Evolutionary conservation across 30 jellyfish, hydroid and myxozoan species (phyloP).

Genomic region (Pseudorhiza aurosa): DNA sequence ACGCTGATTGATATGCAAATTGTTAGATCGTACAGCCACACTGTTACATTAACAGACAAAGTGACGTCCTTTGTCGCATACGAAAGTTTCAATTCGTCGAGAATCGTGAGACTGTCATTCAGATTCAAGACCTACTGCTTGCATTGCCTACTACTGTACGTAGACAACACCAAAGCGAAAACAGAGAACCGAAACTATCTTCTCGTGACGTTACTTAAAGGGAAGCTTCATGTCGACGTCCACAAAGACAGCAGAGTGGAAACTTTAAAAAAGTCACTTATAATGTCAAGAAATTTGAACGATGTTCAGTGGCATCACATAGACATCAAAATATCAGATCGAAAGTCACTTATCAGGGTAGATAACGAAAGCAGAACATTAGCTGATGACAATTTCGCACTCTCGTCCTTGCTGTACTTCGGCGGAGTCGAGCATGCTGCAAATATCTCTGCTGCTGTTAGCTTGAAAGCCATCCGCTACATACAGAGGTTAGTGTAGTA

Average conservation of each 20-base stretch:
- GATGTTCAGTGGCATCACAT: conserved; percentile 80
- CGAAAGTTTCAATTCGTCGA: conserved; percentile 54
- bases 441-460: neutral
- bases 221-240: conserved; percentile 49
- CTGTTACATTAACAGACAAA: conserved; percentile 47
- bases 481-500: conserved; percentile 35
- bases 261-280: conserved; percentile 20
- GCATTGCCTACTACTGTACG: conserved; percentile 60
- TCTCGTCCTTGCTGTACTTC: conserved; percentile 31
- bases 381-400: neutral
- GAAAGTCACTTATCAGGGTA: neutral
- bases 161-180: conserved; percentile 48
- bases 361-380: conserved; percentile 27
- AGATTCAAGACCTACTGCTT: conserved; percentile 72
- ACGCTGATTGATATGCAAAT: conserved; percentile 1
- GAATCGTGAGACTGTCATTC: conserved; percentile 20
- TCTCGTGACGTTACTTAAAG: conserved; percentile 27
- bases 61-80: conserved; percentile 55
- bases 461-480: neutral
- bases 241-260: conserved; percentile 24
- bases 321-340: conserved; percentile 18
- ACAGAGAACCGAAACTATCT: conserved; percentile 18
- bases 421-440: conserved; percentile 52
- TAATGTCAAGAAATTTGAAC: conserved; percentile 37
- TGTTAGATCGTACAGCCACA: neutral